A percentile compares a stretch with the other conserved stretches of the same genome.
phyloP scores from a whole-genome alignment of 2,113 vertebrate species.

The Grammomys surdaster region DNA sequence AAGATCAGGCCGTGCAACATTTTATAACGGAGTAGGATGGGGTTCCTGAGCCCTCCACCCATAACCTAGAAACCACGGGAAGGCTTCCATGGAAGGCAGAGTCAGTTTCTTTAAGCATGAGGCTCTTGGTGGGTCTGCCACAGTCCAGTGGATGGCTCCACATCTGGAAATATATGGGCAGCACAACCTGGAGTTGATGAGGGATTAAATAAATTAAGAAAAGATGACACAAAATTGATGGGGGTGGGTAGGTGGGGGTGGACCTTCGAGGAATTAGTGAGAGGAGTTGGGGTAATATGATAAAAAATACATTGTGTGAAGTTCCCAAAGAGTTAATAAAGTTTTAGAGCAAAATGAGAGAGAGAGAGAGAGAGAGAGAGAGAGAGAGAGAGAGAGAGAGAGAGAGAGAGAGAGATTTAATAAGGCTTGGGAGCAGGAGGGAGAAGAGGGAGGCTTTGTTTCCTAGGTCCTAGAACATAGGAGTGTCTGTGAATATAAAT shows the following conservation, averaged over 20 bases:
- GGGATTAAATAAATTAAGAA: background rate
- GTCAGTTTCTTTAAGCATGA: background rate
- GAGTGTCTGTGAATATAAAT: slow-evolving; percentile 83
- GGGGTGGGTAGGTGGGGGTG: background rate
- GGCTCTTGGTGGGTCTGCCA: background rate
- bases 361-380: background rate
- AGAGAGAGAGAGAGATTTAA: background rate
- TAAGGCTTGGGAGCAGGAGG: background rate
- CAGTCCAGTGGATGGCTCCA: background rate
- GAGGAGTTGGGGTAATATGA: background rate
- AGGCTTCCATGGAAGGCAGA: background rate
- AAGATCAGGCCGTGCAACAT: background rate
- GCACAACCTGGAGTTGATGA: background rate
- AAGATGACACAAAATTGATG: background rate
- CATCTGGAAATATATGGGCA: background rate
- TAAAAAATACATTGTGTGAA: background rate
- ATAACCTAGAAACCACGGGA: background rate
- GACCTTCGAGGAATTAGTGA: background rate
- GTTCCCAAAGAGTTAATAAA: background rate
- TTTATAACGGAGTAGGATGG: background rate
- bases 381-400: background rate
- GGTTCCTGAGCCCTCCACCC: background rate
- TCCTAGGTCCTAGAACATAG: slow-evolving; percentile 78
- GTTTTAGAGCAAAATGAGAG: background rate
- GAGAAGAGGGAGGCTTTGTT: background rate